Conservation (phyloP, 1,140 invertebrate genomes). For the Hyposmocoma kahamanoa region DNA sequence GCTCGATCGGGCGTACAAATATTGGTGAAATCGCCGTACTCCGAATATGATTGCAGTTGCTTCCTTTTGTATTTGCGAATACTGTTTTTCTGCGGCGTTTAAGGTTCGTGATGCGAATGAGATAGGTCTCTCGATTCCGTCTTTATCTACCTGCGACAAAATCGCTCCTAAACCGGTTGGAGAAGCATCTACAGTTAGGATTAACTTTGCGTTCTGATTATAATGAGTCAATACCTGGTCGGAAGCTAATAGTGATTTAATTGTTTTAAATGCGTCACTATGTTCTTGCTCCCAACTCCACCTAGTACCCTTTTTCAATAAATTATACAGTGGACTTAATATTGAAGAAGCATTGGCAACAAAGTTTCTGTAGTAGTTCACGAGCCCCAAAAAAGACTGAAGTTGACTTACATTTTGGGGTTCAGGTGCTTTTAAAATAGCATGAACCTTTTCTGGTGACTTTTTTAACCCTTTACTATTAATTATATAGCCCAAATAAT, state of each 20-base stretch:
- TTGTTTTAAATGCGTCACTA: background rate
- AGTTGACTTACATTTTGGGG: conserved; percentile 1
- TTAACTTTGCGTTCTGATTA: background rate
- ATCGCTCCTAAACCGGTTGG: too few species aligned
- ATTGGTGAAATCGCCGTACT: too few species aligned
- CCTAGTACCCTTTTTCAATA: background rate
- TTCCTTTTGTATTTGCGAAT: too few species aligned
- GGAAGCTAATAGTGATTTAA: background rate
- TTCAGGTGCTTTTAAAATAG: background rate
- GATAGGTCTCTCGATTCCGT: too few species aligned
- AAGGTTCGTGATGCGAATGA: too few species aligned
- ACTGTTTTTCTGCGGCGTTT: too few species aligned
- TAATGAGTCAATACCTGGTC: background rate
- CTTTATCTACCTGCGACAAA: too few species aligned
- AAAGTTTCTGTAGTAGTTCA: conserved; percentile 12
- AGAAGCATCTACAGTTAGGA: background rate
- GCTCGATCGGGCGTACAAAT: too few species aligned
- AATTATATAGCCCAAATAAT: conserved; percentile 21
- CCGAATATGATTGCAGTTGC: too few species aligned
- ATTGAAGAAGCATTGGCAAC: conserved; percentile 5
- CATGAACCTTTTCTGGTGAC: conserved; percentile 6
- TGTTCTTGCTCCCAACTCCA: background rate
- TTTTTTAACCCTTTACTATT: conserved; percentile 21
- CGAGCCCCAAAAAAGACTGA: conserved; percentile 10
- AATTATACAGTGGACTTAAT: conserved; percentile 8